A percentile compares a stretch with the other conserved stretches of the same genome.
Evolutionary conservation across 1,140 invertebrate genomes (phyloP).

Genomic region (Lepidotrigona ventralis): DNA sequence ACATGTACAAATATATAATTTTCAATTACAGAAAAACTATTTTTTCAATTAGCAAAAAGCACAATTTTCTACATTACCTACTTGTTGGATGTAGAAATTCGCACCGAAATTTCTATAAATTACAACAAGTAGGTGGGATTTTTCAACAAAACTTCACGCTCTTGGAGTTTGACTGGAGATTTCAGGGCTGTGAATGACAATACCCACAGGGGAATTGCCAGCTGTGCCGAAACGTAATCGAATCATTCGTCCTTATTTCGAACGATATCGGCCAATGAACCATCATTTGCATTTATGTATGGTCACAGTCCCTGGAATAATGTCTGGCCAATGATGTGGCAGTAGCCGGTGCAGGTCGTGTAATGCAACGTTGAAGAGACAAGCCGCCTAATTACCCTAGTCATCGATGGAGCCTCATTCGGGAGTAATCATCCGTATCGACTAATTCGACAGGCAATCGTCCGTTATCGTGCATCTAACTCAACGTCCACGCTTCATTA

Average conservation of each 20-base stretch:
- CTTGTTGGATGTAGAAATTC: no score
- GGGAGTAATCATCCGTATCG: conserved; percentile 49
- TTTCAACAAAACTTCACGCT: no score
- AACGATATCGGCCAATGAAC: conserved; percentile 15
- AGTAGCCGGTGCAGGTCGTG: conserved; percentile 10
- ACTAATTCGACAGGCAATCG: conserved; percentile 43
- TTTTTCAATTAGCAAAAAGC: no score
- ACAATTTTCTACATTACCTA: neutral
- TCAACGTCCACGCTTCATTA: conserved; percentile 32
- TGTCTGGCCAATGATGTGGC: conserved; percentile 47
- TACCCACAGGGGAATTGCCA: neutral
- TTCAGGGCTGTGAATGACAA: neutral
- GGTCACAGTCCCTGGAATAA: conserved; percentile 29
- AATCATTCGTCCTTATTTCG: neutral
- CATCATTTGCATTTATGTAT: conserved; percentile 40
- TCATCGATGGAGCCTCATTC: conserved; percentile 49
- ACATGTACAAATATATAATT: neutral
- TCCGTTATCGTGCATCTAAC: conserved; percentile 32
- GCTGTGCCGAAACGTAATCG: neutral
- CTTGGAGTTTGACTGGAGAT: neutral
- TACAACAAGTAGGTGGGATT: no score
- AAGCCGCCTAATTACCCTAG: conserved; percentile 53
- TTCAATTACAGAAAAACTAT: no score
- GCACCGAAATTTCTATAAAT: no score
- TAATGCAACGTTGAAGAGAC: conserved; percentile 42